These are phyloP conservation scores for Acanthis flammea DNA, from an alignment of 2,797 vertebrate species.

Conservation along the genomic window DNA sequence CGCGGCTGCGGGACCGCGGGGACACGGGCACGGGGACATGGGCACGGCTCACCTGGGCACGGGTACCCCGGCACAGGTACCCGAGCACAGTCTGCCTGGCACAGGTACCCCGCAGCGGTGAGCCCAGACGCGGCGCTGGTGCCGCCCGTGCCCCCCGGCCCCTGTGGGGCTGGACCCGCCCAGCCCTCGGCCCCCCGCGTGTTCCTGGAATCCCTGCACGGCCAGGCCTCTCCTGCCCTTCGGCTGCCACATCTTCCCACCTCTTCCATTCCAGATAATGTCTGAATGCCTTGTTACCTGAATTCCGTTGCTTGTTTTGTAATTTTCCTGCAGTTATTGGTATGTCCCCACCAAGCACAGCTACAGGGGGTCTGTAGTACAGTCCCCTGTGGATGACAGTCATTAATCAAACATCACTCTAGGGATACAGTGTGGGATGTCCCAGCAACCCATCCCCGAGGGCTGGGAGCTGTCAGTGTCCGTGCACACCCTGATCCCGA, in stretches of 20 bases:
- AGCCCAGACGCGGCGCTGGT: not conserved
- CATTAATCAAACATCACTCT: not conserved
- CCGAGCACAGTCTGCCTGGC: not conserved
- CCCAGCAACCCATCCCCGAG: accelerated
- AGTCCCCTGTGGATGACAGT: not conserved
- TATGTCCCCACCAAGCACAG: not conserved
- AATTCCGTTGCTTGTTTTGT: not conserved
- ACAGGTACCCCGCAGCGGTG: not conserved
- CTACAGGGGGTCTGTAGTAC: accelerated
- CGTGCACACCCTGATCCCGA: not conserved
- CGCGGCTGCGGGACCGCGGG: not conserved
- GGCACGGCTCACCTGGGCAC: not conserved
- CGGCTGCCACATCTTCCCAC: not conserved
- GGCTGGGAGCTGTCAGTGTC: not conserved
- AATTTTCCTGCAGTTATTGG: not conserved
- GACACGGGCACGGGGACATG: not conserved
- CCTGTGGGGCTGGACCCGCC: not conserved
- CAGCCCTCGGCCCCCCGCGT: not conserved
- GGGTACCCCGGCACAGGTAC: too few species aligned
- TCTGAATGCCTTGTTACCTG: too few species aligned
- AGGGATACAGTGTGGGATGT: not conserved
- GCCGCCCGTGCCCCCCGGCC: too few species aligned
- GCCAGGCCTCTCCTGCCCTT: not conserved
- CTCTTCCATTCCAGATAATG: not conserved
- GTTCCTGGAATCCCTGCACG: not conserved